Percentiles rank a stretch among this genome's conserved stretches.
Conservation (phyloP, 2,888 invertebrate genomes). For the Hipparchia semele region DNA sequence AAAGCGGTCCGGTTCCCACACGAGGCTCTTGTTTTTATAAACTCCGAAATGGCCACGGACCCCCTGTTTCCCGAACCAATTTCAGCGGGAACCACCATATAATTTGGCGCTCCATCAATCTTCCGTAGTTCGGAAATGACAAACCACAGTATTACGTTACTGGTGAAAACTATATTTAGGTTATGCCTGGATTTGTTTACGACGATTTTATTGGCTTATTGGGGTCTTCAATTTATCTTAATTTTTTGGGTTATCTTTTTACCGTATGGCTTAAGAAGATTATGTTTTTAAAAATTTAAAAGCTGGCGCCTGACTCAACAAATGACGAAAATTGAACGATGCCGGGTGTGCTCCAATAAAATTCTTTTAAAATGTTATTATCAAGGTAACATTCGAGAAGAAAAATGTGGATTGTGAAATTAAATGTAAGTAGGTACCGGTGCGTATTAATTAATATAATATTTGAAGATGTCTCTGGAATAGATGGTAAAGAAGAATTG, state of each 20-base stretch:
- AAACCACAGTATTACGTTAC: conserved; percentile 45
- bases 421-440: too few relatives aligned
- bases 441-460: too few relatives aligned
- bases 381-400: background rate
- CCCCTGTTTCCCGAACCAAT: conserved; percentile 53
- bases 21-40: conserved; percentile 58
- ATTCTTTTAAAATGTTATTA: background rate
- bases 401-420: background rate
- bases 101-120: conserved; percentile 75
- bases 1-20: conserved; percentile 72
- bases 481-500: too few relatives aligned
- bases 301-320: conserved; percentile 8
- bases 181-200: conserved; percentile 14
- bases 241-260: conserved; percentile 9
- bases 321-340: background rate
- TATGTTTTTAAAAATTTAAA: conserved; percentile 4
- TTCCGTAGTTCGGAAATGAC: conserved; percentile 68
- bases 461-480: too few relatives aligned
- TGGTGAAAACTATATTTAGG: conserved; percentile 23
- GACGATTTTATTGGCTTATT: background rate
- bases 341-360: background rate
- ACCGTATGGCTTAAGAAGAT: background rate
- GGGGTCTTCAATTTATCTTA: conserved; percentile 1
- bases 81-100: conserved; percentile 68
- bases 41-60: conserved; percentile 54